Conservation (phyloP, 92 coral and sea anemone species). For the Pocillopora meandrina region DNA sequence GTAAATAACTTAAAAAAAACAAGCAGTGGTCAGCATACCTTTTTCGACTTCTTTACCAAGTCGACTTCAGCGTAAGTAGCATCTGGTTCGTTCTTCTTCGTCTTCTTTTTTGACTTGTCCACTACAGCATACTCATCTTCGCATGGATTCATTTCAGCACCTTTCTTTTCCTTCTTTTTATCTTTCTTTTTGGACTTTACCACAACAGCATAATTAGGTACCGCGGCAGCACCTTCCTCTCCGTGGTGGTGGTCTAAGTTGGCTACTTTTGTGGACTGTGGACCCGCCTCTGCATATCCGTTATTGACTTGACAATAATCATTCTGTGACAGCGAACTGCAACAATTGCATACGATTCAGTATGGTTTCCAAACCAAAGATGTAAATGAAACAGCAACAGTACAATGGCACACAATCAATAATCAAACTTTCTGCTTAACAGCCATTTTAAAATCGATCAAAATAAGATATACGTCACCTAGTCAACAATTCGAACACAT, state of each 20-base stretch:
- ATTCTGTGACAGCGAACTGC: background rate
- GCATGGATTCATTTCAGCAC: accelerated
- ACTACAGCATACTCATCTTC: background rate
- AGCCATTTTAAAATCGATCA: too few species aligned
- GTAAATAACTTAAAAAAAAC: background rate
- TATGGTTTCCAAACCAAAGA: too few species aligned
- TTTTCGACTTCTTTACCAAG: conserved; percentile 9
- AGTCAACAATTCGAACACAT: too few species aligned
- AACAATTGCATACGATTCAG: background rate
- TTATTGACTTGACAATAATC: background rate
- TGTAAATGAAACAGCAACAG: too few species aligned
- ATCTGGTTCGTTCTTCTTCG: background rate
- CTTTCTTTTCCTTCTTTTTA: too few species aligned
- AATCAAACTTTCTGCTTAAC: too few species aligned
- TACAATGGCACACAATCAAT: too few species aligned
- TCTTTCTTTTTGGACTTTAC: too few species aligned
- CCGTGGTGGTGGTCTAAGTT: background rate
- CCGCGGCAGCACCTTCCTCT: background rate
- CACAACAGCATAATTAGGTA: background rate
- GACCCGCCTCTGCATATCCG: conserved; percentile 17
- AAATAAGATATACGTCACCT: too few species aligned
- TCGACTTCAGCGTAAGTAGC: conserved; percentile 17
- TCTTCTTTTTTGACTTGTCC: conserved; percentile 20
- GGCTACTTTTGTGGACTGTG: background rate
- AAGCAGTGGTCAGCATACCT: background rate